Conservation (phyloP, 2,113 vertebrate species). For the Oncorhynchus tshawytscha region DNA sequence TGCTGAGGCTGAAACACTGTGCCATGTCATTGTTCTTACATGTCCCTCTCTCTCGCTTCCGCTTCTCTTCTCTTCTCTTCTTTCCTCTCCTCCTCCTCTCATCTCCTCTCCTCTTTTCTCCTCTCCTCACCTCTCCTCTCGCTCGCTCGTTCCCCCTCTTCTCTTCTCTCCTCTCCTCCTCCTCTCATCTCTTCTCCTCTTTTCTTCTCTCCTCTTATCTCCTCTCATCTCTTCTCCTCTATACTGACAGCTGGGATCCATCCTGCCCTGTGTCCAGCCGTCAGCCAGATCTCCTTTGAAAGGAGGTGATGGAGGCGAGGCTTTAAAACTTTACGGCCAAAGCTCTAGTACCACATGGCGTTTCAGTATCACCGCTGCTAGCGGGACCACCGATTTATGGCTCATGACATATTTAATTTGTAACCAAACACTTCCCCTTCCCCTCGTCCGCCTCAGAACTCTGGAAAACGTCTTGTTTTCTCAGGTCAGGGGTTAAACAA, state of each 20-base stretch:
- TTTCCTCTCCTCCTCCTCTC: neutral
- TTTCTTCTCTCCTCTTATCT: neutral
- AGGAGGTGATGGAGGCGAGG: slow-evolving; percentile 60
- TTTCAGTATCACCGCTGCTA: slow-evolving; percentile 75
- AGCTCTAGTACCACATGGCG: slow-evolving; percentile 73
- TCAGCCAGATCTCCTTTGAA: slow-evolving; percentile 55
- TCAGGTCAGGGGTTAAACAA: slow-evolving; percentile 98
- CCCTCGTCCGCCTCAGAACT: slow-evolving; percentile 85
- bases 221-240: neutral
- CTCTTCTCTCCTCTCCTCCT: neutral
- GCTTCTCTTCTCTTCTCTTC: neutral
- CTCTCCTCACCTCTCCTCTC: neutral
- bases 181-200: neutral
- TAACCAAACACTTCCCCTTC: slow-evolving; percentile 98
- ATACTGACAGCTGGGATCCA: slow-evolving; percentile 56
- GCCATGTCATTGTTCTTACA: neutral
- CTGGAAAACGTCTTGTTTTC: slow-evolving; percentile 84
- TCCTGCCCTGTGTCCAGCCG: slow-evolving; percentile 37
- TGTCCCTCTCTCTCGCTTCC: neutral
- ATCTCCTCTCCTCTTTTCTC: neutral
- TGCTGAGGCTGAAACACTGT: neutral
- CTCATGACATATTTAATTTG: slow-evolving; percentile 98
- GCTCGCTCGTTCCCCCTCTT: no score
- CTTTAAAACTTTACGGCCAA: slow-evolving; percentile 80
- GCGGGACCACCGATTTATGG: slow-evolving; percentile 85